Evolutionary conservation across 2,888 invertebrate species (phyloP).

Genomic region (Pyrrhia umbra): DNA sequence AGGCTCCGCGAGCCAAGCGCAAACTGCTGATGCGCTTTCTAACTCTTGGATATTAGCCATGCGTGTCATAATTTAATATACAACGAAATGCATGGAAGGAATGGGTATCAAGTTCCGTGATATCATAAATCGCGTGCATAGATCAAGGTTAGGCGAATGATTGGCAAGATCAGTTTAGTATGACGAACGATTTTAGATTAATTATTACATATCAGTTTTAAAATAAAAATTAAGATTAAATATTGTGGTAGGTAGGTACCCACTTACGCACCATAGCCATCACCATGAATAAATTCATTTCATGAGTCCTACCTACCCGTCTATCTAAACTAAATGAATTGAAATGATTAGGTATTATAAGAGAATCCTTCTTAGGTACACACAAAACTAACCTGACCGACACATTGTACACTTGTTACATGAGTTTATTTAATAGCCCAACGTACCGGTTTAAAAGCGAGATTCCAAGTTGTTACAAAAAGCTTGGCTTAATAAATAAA

Average conservation of each 20-base stretch:
- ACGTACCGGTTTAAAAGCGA: constrained; percentile 84
- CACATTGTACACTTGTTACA: constrained; percentile 27
- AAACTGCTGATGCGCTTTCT: constrained; percentile 85
- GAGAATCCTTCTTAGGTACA: too few species aligned
- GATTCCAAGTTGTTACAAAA: constrained; percentile 79
- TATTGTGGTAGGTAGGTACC: too few species aligned
- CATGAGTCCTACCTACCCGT: too few species aligned
- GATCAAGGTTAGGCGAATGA: constrained; percentile 26
- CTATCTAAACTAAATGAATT: too few species aligned
- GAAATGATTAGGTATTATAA: too few species aligned
- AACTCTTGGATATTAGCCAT: constrained; percentile 69
- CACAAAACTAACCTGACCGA: background rate
- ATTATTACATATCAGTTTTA: background rate
- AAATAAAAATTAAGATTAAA: too few species aligned
- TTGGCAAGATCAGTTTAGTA: constrained; percentile 5
- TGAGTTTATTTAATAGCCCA: constrained; percentile 63
- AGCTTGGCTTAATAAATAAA: constrained; percentile 75
- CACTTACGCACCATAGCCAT: too few species aligned
- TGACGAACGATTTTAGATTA: constrained; percentile 9
- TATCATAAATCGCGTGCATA: constrained; percentile 34
- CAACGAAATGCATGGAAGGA: constrained; percentile 50
- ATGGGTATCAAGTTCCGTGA: constrained; percentile 30
- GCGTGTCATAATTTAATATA: constrained; percentile 62
- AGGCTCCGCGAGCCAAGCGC: constrained; percentile 81
- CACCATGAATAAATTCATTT: too few species aligned